These are phyloP conservation scores for Parus major DNA, from an alignment of 2,113 vertebrate species.

Conservation along the genomic window DNA sequence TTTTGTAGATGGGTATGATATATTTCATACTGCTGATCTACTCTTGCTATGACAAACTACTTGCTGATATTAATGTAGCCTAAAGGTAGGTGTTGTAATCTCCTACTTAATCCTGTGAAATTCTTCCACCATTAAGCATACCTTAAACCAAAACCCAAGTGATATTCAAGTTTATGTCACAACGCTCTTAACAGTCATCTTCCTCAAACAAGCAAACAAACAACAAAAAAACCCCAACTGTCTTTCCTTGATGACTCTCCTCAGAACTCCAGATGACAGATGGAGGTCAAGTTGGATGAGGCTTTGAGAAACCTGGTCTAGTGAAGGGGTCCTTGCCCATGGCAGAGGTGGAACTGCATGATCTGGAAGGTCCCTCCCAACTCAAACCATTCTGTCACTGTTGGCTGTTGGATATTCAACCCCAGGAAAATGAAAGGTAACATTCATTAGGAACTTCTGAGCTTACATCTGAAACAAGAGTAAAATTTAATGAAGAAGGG, in stretches of 20 bases:
- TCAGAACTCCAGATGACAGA: background rate
- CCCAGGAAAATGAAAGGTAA: background rate
- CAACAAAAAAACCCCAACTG: too few relatives aligned
- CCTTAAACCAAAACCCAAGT: background rate
- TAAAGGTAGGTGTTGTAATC: background rate
- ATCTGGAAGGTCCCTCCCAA: background rate
- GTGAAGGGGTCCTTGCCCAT: background rate
- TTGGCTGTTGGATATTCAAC: background rate
- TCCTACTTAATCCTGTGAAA: background rate
- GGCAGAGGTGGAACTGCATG: background rate
- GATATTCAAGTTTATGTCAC: background rate
- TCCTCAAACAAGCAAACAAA: background rate
- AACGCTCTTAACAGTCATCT: background rate
- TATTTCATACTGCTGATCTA: background rate
- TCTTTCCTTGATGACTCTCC: background rate
- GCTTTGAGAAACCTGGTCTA: background rate
- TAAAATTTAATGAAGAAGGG: background rate
- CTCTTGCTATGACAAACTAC: background rate
- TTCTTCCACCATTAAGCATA: background rate
- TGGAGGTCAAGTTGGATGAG: background rate
- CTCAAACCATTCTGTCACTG: background rate
- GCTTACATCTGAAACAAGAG: background rate
- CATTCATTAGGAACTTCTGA: background rate
- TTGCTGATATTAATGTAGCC: background rate
- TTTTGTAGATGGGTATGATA: background rate